Conservation (phyloP, 1,140 invertebrate genomes). For the Drosophila jambulina region DNA sequence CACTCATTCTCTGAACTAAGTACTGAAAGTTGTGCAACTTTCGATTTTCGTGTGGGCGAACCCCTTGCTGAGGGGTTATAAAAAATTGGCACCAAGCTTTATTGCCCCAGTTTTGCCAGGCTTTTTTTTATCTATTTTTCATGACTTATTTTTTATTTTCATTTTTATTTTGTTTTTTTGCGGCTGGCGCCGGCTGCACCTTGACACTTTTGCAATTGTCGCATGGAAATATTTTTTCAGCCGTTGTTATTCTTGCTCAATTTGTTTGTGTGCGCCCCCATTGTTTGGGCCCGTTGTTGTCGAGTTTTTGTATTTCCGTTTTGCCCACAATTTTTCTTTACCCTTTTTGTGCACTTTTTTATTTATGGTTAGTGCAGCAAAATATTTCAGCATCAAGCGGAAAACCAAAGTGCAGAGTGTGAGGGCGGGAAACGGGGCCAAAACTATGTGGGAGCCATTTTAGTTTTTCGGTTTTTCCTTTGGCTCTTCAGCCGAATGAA, state of each 20-base stretch:
- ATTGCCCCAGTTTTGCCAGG: slow-evolving; percentile 36
- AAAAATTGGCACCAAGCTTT: slow-evolving; percentile 47
- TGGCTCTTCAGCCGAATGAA: slow-evolving; percentile 40
- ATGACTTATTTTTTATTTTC: slow-evolving; percentile 11
- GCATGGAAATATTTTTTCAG: slow-evolving; percentile 53
- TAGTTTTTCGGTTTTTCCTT: slow-evolving; percentile 25
- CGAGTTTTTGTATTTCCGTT: slow-evolving; percentile 35
- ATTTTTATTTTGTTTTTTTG: slow-evolving; percentile 3
- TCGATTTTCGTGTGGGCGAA: slow-evolving; percentile 41
- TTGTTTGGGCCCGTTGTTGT: slow-evolving; percentile 36
- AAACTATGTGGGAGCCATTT: slow-evolving; percentile 45
- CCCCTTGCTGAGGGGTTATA: not conserved
- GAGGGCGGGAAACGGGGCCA: slow-evolving; percentile 10
- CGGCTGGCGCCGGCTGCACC: slow-evolving; percentile 47
- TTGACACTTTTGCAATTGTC: slow-evolving; percentile 57
- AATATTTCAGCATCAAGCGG: slow-evolving; percentile 50
- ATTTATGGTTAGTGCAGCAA: slow-evolving; percentile 48
- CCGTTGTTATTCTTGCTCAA: slow-evolving; percentile 49
- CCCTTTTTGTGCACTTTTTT: slow-evolving; percentile 28
- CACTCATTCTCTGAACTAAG: slow-evolving; percentile 10
- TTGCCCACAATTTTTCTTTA: slow-evolving; percentile 18
- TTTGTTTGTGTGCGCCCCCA: slow-evolving; percentile 39
- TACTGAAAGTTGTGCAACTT: slow-evolving; percentile 39
- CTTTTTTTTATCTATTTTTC: slow-evolving; percentile 28
- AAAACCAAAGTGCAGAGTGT: slow-evolving; percentile 9